Percentiles rank a stretch among this genome's conserved stretches.
Evolutionary conservation across 2,797 vertebrate species (phyloP).

Genomic region (Pachyuromys duprasi): DNA sequence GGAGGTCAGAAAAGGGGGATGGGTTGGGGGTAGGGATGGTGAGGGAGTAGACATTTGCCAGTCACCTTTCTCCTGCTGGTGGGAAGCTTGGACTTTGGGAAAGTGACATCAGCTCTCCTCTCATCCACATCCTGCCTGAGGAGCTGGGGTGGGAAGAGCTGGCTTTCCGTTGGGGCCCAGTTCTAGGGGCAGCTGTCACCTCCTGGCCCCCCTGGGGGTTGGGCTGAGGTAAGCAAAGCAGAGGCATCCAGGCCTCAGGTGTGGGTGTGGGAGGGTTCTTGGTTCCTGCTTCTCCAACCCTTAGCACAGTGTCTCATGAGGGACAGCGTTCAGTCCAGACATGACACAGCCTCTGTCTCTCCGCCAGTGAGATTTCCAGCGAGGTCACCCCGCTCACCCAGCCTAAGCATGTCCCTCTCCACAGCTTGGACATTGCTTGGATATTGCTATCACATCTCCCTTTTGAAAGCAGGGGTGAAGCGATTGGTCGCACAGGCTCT

Average conservation of each 20-base stretch:
- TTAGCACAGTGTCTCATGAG: background rate
- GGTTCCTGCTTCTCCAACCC: background rate
- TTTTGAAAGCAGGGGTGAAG: background rate
- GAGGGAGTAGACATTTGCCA: background rate
- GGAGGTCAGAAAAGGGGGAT: background rate
- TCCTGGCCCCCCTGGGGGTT: background rate
- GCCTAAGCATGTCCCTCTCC: background rate
- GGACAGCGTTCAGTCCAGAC: background rate
- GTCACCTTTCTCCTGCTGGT: background rate
- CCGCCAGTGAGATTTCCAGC: background rate
- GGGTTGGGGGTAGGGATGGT: background rate
- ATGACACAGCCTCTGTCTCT: background rate
- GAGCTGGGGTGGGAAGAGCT: background rate
- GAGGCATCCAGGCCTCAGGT: background rate
- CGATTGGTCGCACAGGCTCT: background rate
- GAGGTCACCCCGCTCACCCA: background rate
- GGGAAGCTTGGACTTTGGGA: background rate
- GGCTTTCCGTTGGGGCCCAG: background rate
- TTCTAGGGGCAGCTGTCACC: background rate
- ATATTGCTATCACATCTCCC: background rate
- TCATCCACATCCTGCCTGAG: background rate
- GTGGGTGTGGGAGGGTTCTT: background rate
- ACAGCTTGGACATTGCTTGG: background rate
- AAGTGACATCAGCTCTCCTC: background rate
- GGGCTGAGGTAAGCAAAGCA: slow-evolving; percentile 18